Conservation (phyloP, 2,797 vertebrate genomes). For the Bovichtus variegatus region DNA sequence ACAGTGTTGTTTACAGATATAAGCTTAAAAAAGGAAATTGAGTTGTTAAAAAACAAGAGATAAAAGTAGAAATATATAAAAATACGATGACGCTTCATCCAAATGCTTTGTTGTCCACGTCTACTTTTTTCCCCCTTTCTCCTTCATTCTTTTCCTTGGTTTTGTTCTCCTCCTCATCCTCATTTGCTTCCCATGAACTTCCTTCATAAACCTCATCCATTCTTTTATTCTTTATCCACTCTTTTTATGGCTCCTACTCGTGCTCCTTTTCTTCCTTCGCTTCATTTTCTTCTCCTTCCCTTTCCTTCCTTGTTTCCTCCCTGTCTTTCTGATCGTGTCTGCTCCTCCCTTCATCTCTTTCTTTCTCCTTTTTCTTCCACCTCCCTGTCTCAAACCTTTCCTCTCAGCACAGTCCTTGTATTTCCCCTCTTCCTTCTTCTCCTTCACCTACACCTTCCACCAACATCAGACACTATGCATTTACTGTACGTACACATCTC, state of each 20-base stretch:
- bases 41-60: background rate
- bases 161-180: background rate
- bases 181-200: background rate
- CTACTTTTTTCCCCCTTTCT: background rate
- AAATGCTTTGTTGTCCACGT: background rate
- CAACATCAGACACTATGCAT: slow-evolving; percentile 17
- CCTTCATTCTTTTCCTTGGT: background rate
- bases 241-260: no score
- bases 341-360: background rate
- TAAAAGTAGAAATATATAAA: slow-evolving; percentile 1
- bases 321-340: background rate
- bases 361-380: background rate
- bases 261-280: no score
- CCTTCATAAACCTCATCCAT: background rate
- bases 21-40: background rate
- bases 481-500: slow-evolving; percentile 11
- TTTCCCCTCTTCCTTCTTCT: background rate
- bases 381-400: background rate
- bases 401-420: background rate
- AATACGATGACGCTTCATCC: background rate
- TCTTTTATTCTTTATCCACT: background rate
- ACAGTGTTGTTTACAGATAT: slow-evolving; percentile 1
- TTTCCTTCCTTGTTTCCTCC: background rate
- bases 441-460: slow-evolving; percentile 3
- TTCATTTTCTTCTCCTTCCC: background rate